Evolutionary conservation across 2,888 invertebrate species (phyloP), one percentile per base, ranked within the genome.

Genomic region (Endomychus coccineus): DNA sequence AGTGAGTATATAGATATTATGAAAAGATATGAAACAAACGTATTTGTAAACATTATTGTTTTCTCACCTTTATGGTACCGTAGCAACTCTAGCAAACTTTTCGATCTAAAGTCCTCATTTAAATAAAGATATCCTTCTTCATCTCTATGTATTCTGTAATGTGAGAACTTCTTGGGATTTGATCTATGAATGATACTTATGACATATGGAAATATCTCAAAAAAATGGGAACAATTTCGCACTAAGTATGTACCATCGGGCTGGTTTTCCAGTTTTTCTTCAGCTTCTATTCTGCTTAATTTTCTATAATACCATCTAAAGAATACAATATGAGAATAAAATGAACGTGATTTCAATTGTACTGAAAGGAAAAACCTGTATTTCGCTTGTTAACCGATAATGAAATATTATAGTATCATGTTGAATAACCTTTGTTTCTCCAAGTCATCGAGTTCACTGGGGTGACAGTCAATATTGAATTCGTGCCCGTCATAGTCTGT

Each of bases 221-320:
- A 17, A 13, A 12, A 2, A 5, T 36, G 29, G 9, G 29, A 15
- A 11, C 29, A 29, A 2, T 24, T 30, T n/a, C 36, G 22, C 4
- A 36, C 36, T 16, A 36, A 16, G 30, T 30, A 36, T 12, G 24
- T 17, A 2, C 36, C 36, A 13, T 36, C 23, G 15, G 16, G 16
- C n/a, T 36, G 29, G 11, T 16, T n/a, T 24, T 29, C 30, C 12
- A 36, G 14, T 4, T 30, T 21, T 13, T 36, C 36, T 11, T 36
- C 29, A 1, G 36, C 36, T 13, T 36, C 29, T 5, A 24, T 12
- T 10, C 36, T 30, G 2, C 29, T 23, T 9, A 36, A 30, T 2
- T 9, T 17, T 17, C 36, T 30, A 24, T 16, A 36, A 16, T 36
- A 36, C 36, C 36, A 36, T n/a, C 36, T 36, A 22, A 22, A 35